These are phyloP conservation scores for Galemys pyrenaicus DNA, from an alignment of 2,113 vertebrate genomes.

Conservation along the genomic window DNA sequence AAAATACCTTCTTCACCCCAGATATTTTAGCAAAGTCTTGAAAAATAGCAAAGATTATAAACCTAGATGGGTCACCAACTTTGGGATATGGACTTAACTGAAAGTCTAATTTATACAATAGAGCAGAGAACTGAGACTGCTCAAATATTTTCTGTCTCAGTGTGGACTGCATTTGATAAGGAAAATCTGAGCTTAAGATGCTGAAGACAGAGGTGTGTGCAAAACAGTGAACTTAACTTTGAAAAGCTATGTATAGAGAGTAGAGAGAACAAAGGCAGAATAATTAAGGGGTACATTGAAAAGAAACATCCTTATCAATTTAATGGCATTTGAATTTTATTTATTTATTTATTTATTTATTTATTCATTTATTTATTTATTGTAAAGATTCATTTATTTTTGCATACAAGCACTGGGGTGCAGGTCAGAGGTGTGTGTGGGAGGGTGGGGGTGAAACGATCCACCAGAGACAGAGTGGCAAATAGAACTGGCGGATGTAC, in stretches of 20 bases:
- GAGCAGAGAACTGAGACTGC: neutral
- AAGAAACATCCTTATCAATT: neutral
- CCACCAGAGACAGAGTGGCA: too few species aligned
- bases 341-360: too few species aligned
- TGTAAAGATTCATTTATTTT: too few species aligned
- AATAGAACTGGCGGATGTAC: too few species aligned
- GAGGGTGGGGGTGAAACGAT: too few species aligned
- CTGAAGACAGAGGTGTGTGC: neutral
- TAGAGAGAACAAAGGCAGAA: neutral
- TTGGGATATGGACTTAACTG: neutral
- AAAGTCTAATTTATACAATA: neutral
- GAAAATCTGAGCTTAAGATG: too few species aligned
- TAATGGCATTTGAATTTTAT: slow-evolving; percentile 4
- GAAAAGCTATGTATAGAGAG: slow-evolving; percentile 11
- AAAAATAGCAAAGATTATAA: neutral
- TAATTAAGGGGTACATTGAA: neutral
- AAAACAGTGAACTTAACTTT: slow-evolving; percentile 1
- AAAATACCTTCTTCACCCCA: neutral
- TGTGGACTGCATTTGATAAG: neutral
- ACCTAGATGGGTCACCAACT: neutral
- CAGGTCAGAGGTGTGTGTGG: too few species aligned
- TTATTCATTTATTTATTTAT: too few species aligned
- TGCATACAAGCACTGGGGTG: too few species aligned
- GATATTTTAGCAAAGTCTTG: neutral
- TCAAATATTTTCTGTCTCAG: neutral